Conservation (phyloP, 2,888 invertebrate species). For the Cylloceria caligata region DNA sequence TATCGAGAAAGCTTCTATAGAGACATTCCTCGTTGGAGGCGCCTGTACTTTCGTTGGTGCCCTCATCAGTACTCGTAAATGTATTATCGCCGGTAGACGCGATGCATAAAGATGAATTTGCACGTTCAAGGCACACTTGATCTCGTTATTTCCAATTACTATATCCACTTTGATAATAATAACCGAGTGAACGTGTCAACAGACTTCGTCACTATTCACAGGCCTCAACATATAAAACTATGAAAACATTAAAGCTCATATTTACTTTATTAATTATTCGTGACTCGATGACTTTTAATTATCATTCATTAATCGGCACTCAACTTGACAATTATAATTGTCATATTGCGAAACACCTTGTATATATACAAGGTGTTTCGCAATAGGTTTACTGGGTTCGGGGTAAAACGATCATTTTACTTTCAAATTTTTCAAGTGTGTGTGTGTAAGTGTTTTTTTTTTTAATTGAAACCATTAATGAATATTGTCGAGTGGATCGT, state of each 20-base stretch:
- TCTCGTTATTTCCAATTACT: slow-evolving; percentile 74
- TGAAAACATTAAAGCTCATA: background rate
- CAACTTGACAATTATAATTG: no score
- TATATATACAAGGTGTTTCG: no score
- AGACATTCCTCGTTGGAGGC: background rate
- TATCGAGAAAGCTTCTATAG: slow-evolving; percentile 36
- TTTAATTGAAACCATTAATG: background rate
- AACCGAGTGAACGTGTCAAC: background rate
- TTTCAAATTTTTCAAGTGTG: no score
- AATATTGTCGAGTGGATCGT: background rate
- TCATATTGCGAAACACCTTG: no score
- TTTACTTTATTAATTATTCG: background rate
- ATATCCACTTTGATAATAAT: slow-evolving; percentile 3
- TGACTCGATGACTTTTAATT: no score
- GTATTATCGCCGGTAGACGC: slow-evolving; percentile 49
- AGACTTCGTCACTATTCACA: background rate
- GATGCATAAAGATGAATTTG: slow-evolving; percentile 71
- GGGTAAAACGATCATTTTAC: no score
- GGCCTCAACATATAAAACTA: slow-evolving; percentile 2
- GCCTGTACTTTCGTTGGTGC: slow-evolving; percentile 19
- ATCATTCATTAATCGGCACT: no score
- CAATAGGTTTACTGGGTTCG: no score
- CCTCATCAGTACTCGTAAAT: slow-evolving; percentile 57
- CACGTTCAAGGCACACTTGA: slow-evolving; percentile 61
- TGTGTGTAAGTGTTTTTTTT: no score